Evolutionary conservation across 2,888 invertebrate species (phyloP).

Genomic region (Pogonocherus hispidulus): DNA sequence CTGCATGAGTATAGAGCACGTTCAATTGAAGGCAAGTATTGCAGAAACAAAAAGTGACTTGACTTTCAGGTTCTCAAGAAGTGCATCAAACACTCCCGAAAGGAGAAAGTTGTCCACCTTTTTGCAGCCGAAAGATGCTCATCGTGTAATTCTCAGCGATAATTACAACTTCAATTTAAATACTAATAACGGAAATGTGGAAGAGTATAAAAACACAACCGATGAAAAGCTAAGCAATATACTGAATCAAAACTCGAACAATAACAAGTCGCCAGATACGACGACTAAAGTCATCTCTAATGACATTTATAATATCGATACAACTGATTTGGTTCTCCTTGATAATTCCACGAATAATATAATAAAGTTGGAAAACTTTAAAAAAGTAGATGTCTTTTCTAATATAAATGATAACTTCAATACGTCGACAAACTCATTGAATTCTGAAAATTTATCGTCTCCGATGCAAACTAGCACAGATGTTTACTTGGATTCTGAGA

Average conservation of each 20-base stretch:
- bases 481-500: slow-evolving; percentile 67
- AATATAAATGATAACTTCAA: slow-evolving; percentile 63
- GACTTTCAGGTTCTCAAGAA: slow-evolving; percentile 45
- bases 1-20: slow-evolving; percentile 25
- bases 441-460: slow-evolving; percentile 68
- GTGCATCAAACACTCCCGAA: slow-evolving; percentile 37
- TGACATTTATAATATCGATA: slow-evolving; percentile 50
- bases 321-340: slow-evolving; percentile 56
- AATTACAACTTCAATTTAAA: slow-evolving; percentile 41
- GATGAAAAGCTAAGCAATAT: slow-evolving; percentile 34
- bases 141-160: slow-evolving; percentile 28
- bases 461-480: slow-evolving; percentile 71
- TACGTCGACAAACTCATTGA: slow-evolving; percentile 67
- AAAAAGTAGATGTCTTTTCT: slow-evolving; percentile 56
- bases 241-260: slow-evolving; percentile 46
- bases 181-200: slow-evolving; percentile 43
- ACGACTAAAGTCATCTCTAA: slow-evolving; percentile 38
- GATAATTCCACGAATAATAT: slow-evolving; percentile 62
- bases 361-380: slow-evolving; percentile 60
- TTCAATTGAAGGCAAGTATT: not conserved
- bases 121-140: slow-evolving; percentile 30
- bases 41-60: slow-evolving; percentile 4
- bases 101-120: slow-evolving; percentile 30
- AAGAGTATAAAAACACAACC: slow-evolving; percentile 38
- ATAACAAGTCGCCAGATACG: slow-evolving; percentile 48